Conservation (phyloP, 2,113 vertebrate species). For the crab-eating macaque (Macaca fascicularis) region T2T-MFA8v1.1 NC_088381.1:119036501-119037000, state of each 20-base stretch:
- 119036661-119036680: not conserved
- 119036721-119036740: not conserved
- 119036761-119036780: not conserved
- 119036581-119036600: too few relatives aligned
- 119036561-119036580: too few relatives aligned
- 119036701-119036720: not conserved
- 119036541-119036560: too few relatives aligned
- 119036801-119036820: not conserved
- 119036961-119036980: not conserved
- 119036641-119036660: not conserved
- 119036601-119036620: not conserved
- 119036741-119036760: not conserved
- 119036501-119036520: too few relatives aligned
- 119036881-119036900: not conserved
- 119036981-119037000: not conserved
- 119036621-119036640: not conserved
- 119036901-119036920: not conserved
- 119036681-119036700: not conserved
- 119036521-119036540: too few relatives aligned
- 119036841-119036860: not conserved
- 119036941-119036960: not conserved
- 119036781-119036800: not conserved
- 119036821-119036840: not conserved
- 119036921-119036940: not conserved
- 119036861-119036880: not conserved